Evolutionary conservation across 2,888 invertebrate genomes (phyloP).

Genomic region (Prenolepis imparis): DNA sequence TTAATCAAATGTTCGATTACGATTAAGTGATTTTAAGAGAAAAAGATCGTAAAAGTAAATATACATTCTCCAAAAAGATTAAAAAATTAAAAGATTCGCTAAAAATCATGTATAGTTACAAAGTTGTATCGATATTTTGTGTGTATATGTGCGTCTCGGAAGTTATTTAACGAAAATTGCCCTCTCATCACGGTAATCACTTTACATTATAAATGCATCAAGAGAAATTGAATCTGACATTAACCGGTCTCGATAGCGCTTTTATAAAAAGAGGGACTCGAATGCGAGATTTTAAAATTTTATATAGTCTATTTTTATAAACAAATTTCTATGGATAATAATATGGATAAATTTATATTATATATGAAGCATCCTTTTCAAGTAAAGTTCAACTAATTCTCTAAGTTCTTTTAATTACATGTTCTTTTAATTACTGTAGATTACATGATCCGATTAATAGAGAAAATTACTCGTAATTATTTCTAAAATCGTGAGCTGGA

Average conservation of each 20-base stretch:
- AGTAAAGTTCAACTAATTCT: neutral
- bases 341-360: neutral
- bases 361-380: neutral
- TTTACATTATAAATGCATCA: neutral
- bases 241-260: neutral
- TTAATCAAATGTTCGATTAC: neutral
- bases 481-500: neutral
- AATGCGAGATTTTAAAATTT: neutral
- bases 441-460: neutral
- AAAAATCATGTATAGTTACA: neutral
- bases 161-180: conserved; percentile 25
- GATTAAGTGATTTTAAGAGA: neutral
- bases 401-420: no score
- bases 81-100: neutral
- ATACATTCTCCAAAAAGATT: neutral
- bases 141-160: neutral
- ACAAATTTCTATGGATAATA: no score
- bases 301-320: neutral
- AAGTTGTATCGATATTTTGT: neutral
- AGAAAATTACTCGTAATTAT: neutral
- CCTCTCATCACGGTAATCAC: neutral
- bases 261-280: neutral
- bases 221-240: conserved; percentile 2
- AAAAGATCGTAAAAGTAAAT: neutral
- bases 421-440: neutral